phyloP scores from a whole-genome alignment of 2,113 vertebrate species.

The Ceyx margarethae region DNA sequence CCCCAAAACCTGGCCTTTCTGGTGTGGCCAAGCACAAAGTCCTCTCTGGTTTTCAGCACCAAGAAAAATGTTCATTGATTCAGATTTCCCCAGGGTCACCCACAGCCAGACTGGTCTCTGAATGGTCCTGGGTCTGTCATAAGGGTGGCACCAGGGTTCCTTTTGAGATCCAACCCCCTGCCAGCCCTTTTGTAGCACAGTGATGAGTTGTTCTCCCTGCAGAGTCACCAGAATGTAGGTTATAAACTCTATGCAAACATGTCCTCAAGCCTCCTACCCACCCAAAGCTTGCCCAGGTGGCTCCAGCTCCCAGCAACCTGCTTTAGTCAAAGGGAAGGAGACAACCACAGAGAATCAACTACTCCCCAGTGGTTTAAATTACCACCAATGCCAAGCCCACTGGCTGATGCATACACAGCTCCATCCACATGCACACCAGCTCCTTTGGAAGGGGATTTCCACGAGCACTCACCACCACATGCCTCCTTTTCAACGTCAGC shows the following conservation, averaged over 20 bases:
- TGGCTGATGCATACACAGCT: not conserved
- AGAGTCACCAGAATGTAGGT: not conserved
- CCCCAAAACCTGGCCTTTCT: not conserved
- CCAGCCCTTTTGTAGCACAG: not conserved
- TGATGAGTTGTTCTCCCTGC: not conserved
- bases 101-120: not conserved
- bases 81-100: not conserved
- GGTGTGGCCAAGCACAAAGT: not conserved
- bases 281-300: not conserved
- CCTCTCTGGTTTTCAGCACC: not conserved
- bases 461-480: fast-evolving
- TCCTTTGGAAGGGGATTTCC: not conserved
- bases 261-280: not conserved
- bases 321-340: not conserved
- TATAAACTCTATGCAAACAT: not conserved
- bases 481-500: not conserved
- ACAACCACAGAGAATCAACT: not conserved
- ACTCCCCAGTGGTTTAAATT: not conserved
- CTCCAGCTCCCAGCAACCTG: not conserved
- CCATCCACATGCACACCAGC: not conserved
- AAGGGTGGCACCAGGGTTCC: not conserved
- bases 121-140: not conserved
- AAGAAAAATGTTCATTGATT: not conserved
- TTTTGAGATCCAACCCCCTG: not conserved
- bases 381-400: not conserved